A percentile compares a stretch with the other conserved stretches of the same genome.
phyloP scores from a whole-genome alignment of 2,113 vertebrate species.

The Puma concolor region DNA sequence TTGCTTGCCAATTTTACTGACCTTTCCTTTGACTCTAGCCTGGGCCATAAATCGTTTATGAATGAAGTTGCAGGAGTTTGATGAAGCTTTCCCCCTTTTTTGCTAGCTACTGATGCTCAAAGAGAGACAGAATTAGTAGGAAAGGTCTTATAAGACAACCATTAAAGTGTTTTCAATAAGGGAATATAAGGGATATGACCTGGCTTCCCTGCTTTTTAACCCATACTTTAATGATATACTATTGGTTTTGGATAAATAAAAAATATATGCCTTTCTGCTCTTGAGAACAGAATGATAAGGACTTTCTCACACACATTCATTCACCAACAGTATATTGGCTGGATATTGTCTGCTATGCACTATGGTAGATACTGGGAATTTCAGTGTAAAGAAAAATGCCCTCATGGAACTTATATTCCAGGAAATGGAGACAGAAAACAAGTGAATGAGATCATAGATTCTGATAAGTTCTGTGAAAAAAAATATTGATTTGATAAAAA shows the following conservation, averaged over 20 bases:
- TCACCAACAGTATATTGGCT: background rate
- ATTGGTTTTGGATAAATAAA: background rate
- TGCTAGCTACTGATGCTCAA: background rate
- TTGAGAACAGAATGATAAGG: background rate
- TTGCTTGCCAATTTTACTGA: background rate
- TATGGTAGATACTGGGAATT: background rate
- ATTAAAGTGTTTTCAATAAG: background rate
- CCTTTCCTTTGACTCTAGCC: background rate
- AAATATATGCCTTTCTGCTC: background rate
- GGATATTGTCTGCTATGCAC: background rate
- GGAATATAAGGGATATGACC: background rate
- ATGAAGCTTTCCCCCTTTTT: background rate
- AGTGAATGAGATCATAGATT: background rate
- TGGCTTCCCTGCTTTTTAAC: background rate
- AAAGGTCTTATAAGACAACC: background rate
- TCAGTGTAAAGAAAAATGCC: background rate
- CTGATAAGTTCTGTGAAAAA: background rate
- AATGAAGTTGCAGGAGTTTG: background rate
- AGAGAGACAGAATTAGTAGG: background rate
- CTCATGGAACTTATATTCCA: background rate
- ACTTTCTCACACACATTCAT: background rate
- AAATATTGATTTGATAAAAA: background rate
- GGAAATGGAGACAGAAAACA: background rate
- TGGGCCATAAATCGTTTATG: background rate
- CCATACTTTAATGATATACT: background rate